These are phyloP conservation scores for Athrips mouffetella DNA, from an alignment of 2,888 invertebrate genomes.

Conservation along the genomic window DNA sequence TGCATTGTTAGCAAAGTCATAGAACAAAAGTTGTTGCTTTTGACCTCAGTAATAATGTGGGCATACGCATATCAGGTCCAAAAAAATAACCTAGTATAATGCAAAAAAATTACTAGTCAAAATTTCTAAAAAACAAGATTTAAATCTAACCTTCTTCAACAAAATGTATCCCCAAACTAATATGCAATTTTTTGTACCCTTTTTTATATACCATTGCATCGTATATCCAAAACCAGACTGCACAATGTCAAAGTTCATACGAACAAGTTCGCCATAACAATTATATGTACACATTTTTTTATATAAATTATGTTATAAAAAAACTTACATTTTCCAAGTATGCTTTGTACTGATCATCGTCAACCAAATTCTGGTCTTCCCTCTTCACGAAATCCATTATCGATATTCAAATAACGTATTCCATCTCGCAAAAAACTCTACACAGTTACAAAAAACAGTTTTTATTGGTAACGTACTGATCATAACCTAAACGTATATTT, in stretches of 20 bases:
- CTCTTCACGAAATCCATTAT: conserved; percentile 70
- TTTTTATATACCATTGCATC: no score
- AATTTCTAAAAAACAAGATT: no score
- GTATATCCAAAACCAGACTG: no score
- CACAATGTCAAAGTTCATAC: conserved; percentile 20
- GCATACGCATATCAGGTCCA: no score
- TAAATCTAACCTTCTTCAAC: no score
- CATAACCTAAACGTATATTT: conserved; percentile 48
- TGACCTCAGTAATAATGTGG: no score
- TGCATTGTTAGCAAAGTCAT: no score
- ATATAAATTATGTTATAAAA: conserved; percentile 7
- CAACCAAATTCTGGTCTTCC: conserved; percentile 57
- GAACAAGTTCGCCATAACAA: background rate
- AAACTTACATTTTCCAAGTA: conserved; percentile 66
- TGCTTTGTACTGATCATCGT: conserved; percentile 61
- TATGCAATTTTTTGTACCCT: no score
- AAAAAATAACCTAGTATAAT: no score
- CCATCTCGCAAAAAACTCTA: conserved; percentile 20
- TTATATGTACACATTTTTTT: conserved; percentile 10
- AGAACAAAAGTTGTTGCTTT: no score
- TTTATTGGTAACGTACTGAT: conserved; percentile 38
- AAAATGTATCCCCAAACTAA: no score
- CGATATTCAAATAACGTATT: conserved; percentile 20
- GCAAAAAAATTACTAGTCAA: no score
- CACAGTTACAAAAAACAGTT: conserved; percentile 24